Evolutionary conservation across 1,140 invertebrate species (phyloP), one percentile per base, ranked within the genome.

Genomic region (Conus ventricosus): DNA sequence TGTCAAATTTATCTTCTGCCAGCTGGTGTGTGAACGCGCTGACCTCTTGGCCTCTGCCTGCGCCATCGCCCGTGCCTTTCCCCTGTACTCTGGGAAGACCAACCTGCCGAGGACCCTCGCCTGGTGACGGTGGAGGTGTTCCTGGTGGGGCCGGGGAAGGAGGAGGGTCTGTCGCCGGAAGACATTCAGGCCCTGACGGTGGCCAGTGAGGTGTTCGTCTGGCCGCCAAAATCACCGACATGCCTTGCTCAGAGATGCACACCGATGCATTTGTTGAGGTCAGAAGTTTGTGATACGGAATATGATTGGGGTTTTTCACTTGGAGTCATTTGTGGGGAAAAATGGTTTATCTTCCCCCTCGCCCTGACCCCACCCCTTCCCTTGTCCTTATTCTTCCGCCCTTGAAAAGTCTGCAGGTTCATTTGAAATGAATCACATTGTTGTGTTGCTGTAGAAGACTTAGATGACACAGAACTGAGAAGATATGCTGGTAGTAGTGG

Each of bases 221-320:
- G n/a, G 96, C 97, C 2, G 97, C 97, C 10, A 96, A 96, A 89
- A 97, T 98, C 92, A 97, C 98, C 0, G 98, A 98, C 94, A 97
- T 96, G 25, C 98, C 98, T 1, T 97, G 97, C 93, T 97, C 97
- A 94, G 96, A 98, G 89, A 98, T 98, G 97, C 97, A 97, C 92
- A 97, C 98, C 1, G 96, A 97, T 93, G 95, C 96, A 84, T 98
- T 98, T 92, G 93, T 98, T 53, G 94, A 97, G 95, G 97, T 97
- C 93, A 92, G 90, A 15, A 15, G 57, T 60, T 20, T 71, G 25
- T 67, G 25, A 82, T 82, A 23, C 10, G 15, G 5, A 11, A 4
- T 82, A 5, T 23, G 8, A 60, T 60, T n/a, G 3, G 60, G 87
- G 63, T 2, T 81, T 89, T 63, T 87, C 27, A 17, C 3, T 25